phyloP scores from a whole-genome alignment of 1,140 invertebrate species.

The Saccostrea cuccullata region DNA sequence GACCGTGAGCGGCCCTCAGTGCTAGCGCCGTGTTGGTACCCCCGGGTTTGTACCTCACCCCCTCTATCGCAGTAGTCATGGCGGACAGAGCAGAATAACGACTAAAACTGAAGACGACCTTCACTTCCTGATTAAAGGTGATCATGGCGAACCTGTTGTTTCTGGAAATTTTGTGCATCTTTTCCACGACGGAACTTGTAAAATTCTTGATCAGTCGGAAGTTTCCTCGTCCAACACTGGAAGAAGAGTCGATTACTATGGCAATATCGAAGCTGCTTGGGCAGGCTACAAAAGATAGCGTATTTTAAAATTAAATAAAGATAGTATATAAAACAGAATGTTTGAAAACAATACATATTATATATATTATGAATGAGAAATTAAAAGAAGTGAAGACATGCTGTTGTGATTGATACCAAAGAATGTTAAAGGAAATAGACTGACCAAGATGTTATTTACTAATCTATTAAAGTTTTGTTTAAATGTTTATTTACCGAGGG shows the following conservation, averaged over 20 bases:
- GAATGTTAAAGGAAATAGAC: too few relatives aligned
- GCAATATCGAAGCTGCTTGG: constrained; percentile 67
- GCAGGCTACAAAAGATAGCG: constrained; percentile 64
- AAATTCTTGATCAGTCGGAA: constrained; percentile 67
- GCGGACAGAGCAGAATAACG: constrained; percentile 59
- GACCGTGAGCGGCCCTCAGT: constrained; percentile 59
- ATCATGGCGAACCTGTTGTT: constrained; percentile 69
- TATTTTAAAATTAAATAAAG: background rate
- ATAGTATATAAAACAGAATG: background rate
- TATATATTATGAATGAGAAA: too few relatives aligned
- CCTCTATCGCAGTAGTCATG: constrained; percentile 69
- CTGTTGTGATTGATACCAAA: too few relatives aligned
- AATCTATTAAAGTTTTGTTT: too few relatives aligned
- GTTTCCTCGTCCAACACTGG: constrained; percentile 69
- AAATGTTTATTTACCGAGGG: too few relatives aligned
- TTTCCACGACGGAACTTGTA: constrained; percentile 61
- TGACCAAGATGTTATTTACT: too few relatives aligned
- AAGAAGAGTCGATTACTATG: constrained; percentile 71
- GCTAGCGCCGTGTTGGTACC: constrained; percentile 74
- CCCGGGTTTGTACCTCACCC: constrained; percentile 67
- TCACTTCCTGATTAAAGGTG: constrained; percentile 67
- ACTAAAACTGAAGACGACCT: constrained; percentile 68
- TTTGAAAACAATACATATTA: too few relatives aligned
- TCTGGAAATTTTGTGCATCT: constrained; percentile 66
- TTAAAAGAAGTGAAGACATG: too few relatives aligned